Evolutionary conservation across 2,797 vertebrate genomes (phyloP), one percentile per base, ranked within the genome.

Genomic region (Chaetodon trifasciatus): DNA sequence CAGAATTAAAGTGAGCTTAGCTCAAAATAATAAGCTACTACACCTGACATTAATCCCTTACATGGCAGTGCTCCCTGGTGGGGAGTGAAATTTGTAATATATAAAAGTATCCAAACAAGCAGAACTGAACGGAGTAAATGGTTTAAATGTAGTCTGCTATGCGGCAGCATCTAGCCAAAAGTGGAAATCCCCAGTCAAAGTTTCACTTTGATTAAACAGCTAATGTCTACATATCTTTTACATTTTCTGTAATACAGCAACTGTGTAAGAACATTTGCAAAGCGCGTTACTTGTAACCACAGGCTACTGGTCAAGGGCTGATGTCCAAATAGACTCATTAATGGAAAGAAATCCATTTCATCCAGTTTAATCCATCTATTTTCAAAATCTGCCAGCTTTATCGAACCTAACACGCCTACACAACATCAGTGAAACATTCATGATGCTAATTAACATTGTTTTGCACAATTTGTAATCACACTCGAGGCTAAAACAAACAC

Each of bases 1-100:
- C 15, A 19, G 66, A 84, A 91, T 88, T 91, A 87, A 91, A 88
- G 53, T 71, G 55, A 86, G 61, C 16, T 90, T 84, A 93, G 77
- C 61, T 74, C 84, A 37, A 83, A 86, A 85, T 82, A 88, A 82
- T 61, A 47, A 68, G 86, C 53, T 81, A 72, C 88, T 85, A 77
- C 80, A 84, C 64, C 62, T 67, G 52, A 86, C 76, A 72, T 69
- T 84, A 84, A 86, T 78, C 66, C 64, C 39, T 63, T 55, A 68
- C 66, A 67, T 12, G 37, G 72, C 65, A 61, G 63, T 8, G 23
- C 15, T 44, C 3, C 46, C 50, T 46, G 50, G 21, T 60, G 37
- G 66, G 56, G 37, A 67, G 74, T 23, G 37, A 78, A 63, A 77
- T 61, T 55, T 74, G 15, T 56, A 49, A 61, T 57, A 78, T 63